phyloP scores from a whole-genome alignment of 2,888 invertebrate species.

The Aspidiotus rigidus region DNA sequence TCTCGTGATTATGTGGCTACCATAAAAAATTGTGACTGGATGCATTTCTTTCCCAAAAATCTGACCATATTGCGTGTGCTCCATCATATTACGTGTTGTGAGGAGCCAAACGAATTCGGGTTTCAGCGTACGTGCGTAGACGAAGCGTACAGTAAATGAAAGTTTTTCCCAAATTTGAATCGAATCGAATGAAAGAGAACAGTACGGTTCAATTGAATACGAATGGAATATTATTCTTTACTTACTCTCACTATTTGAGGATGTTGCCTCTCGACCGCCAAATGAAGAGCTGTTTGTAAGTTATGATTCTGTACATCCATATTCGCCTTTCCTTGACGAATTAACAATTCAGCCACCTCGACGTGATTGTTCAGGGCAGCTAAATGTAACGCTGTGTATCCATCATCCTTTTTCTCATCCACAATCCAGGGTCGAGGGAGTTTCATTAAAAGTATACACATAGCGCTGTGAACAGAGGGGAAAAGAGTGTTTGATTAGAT shows the following conservation, averaged over 20 bases:
- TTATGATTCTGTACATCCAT: conserved; percentile 95
- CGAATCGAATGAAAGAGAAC: too few relatives aligned
- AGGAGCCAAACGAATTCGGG: too few relatives aligned
- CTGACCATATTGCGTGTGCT: too few relatives aligned
- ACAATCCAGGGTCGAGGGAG: conserved; percentile 93
- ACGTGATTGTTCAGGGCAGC: conserved; percentile 95
- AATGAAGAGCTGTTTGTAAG: conserved; percentile 81
- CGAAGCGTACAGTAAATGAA: too few relatives aligned
- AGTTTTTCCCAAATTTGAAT: too few relatives aligned
- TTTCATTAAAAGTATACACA: conserved; percentile 88
- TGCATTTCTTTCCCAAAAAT: too few relatives aligned
- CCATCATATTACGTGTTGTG: too few relatives aligned
- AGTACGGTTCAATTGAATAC: too few relatives aligned
- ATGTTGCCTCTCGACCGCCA: conserved; percentile 93
- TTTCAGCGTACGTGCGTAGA: too few relatives aligned
- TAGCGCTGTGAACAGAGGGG: conserved; percentile 61
- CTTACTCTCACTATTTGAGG: conserved; percentile 88
- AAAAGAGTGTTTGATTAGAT: not conserved
- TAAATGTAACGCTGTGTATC: conserved; percentile 90
- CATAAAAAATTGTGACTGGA: too few relatives aligned
- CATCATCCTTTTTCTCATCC: conserved; percentile 97
- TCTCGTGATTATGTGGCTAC: too few relatives aligned
- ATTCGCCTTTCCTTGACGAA: conserved; percentile 79
- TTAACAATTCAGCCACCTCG: conserved; percentile 85
- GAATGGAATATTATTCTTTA: too few relatives aligned